A percentile compares a stretch with the other conserved stretches of the same genome.
Conservation (phyloP, 2,113 vertebrate species). For the Mus musculus region GRCm39 chr11:104030001-104030500, state of each 20-base stretch:
- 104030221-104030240: neutral
- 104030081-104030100: neutral
- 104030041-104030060: neutral
- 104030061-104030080: neutral
- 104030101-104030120: neutral
- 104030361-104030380: neutral
- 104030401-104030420: neutral
- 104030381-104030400: neutral
- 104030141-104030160: slow-evolving; percentile 54
- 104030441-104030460: neutral
- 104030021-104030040: neutral
- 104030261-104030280: neutral
- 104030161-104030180: slow-evolving; percentile 58
- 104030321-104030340: neutral
- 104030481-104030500: neutral
- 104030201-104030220: neutral
- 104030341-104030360: neutral
- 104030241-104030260: neutral
- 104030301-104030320: neutral
- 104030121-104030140: neutral
- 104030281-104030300: neutral
- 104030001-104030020: neutral
- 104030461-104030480: neutral
- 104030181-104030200: slow-evolving; percentile 57
- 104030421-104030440: neutral